These are phyloP conservation scores for Heliconius hewitsoni DNA, from an alignment of 1,140 invertebrate species.

Conservation along the genomic window DNA sequence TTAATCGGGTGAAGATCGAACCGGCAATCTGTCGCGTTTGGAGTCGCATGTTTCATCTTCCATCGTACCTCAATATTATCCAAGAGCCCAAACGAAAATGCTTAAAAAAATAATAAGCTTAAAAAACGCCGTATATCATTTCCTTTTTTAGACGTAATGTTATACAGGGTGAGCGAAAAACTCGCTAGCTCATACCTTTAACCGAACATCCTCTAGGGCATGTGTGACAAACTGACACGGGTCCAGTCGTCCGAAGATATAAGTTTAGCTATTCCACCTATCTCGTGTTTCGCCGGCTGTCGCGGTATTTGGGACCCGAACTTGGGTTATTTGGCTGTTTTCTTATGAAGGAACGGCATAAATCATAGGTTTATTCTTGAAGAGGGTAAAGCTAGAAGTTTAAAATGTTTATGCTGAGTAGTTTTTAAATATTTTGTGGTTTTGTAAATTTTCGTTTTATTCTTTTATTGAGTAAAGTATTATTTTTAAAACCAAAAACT, in stretches of 20 bases:
- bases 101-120: too few relatives aligned
- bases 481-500: neutral
- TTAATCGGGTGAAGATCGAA: too few relatives aligned
- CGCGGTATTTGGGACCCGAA: conserved; percentile 44
- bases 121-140: too few relatives aligned
- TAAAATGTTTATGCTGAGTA: neutral
- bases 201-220: conserved; percentile 43
- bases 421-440: neutral
- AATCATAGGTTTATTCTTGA: conserved; percentile 38
- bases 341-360: conserved; percentile 34
- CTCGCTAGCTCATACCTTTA: neutral
- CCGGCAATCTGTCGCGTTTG: too few relatives aligned
- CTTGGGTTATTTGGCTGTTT: conserved; percentile 31
- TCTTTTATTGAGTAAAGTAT: neutral
- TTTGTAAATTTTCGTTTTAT: neutral
- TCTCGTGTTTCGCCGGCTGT: conserved; percentile 56
- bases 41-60: too few relatives aligned
- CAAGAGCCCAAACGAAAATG: too few relatives aligned
- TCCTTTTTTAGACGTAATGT: too few relatives aligned
- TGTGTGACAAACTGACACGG: conserved; percentile 70
- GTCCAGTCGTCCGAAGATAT: conserved; percentile 74
- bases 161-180: neutral
- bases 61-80: too few relatives aligned
- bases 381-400: conserved; percentile 24
- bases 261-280: conserved; percentile 41